These are phyloP conservation scores for Alethe diademata DNA, from an alignment of 2,113 vertebrate species.

Conservation along the genomic window DNA sequence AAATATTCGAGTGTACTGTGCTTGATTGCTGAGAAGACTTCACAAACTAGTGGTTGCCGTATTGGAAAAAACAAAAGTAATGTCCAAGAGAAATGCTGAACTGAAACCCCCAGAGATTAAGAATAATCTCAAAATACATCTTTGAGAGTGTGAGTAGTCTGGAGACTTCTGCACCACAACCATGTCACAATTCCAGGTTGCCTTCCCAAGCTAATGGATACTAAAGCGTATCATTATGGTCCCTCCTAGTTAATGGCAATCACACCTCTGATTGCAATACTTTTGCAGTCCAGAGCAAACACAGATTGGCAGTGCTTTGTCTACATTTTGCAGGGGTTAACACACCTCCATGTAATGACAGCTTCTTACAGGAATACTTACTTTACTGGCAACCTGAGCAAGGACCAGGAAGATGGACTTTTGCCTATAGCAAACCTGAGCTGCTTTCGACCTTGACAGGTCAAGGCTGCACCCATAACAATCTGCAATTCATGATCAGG, in stretches of 20 bases:
- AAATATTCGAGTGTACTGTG: background rate
- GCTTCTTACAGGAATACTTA: background rate
- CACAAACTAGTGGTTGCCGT: fast-evolving
- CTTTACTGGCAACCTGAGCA: background rate
- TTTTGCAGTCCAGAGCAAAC: background rate
- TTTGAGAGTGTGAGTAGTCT: background rate
- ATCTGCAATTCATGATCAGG: background rate
- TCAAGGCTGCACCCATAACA: background rate
- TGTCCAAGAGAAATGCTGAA: background rate
- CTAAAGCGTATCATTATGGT: background rate
- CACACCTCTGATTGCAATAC: background rate
- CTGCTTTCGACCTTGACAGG: background rate
- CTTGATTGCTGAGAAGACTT: background rate
- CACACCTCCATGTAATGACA: background rate
- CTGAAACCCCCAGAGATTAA: background rate
- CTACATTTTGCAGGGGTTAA: background rate
- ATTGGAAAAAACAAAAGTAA: background rate
- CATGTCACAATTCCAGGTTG: background rate
- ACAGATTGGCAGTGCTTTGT: background rate
- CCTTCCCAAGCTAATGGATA: background rate
- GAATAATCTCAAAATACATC: background rate
- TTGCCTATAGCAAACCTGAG: background rate
- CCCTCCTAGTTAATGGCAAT: background rate
- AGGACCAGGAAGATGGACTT: background rate
- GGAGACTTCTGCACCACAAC: background rate